Percentiles rank a stretch among this genome's conserved stretches.
Evolutionary conservation across 2,797 vertebrate species (phyloP).

Genomic region (Gastrophryne carolinensis): DNA sequence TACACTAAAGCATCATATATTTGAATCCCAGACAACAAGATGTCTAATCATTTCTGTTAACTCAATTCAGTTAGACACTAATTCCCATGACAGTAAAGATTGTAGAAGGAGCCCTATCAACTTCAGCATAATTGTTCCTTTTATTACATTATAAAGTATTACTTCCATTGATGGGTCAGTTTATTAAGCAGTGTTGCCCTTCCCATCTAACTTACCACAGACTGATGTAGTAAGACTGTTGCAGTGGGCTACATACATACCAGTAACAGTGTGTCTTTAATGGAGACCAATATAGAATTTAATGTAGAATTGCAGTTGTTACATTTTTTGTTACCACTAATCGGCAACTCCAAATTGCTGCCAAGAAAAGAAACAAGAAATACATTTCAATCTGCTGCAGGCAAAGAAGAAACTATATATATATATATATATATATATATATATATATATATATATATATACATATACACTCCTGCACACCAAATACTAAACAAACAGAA

Average conservation of each 20-base stretch:
- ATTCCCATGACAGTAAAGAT: background rate
- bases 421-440: background rate
- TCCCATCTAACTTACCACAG: background rate
- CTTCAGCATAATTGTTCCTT: background rate
- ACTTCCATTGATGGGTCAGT: background rate
- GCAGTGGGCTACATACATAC: too few species aligned
- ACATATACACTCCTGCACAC: background rate
- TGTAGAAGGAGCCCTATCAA: background rate
- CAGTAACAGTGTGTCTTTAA: background rate
- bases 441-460: background rate
- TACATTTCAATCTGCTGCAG: background rate
- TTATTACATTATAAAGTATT: background rate
- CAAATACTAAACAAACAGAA: too few species aligned
- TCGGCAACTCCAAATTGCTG: background rate
- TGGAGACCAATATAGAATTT: background rate
- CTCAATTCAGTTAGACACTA: background rate
- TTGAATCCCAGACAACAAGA: too few species aligned
- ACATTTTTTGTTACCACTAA: background rate
- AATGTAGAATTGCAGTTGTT: background rate
- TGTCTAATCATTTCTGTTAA: too few species aligned
- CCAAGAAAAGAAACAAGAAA: background rate
- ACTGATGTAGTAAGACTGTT: too few species aligned
- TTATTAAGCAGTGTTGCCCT: background rate
- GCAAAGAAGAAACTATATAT: background rate
- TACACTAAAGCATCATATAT: too few species aligned